These are phyloP conservation scores for Diuraphis noxia DNA, from an alignment of 1,140 invertebrate species.

Conservation along the genomic window DNA sequence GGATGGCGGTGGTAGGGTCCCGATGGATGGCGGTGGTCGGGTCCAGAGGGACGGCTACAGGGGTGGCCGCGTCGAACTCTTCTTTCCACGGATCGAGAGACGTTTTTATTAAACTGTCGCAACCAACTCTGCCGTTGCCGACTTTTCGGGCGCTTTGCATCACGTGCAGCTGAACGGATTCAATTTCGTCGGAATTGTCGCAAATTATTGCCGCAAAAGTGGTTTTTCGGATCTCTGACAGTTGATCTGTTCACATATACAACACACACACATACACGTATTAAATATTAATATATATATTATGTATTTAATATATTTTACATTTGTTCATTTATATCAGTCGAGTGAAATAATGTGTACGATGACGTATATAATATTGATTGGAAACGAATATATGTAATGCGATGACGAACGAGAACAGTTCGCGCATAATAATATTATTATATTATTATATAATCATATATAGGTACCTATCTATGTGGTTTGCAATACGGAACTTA, in stretches of 20 bases:
- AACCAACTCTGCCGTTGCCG: constrained; percentile 25
- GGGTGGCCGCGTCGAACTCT: not conserved
- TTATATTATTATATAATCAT: not conserved
- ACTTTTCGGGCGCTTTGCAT: constrained; percentile 65
- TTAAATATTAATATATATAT: not conserved
- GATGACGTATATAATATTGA: not conserved
- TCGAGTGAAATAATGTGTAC: not conserved
- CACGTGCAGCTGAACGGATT: constrained; percentile 73
- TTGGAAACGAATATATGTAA: not conserved
- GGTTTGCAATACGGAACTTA: not conserved
- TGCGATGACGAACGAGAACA: not conserved
- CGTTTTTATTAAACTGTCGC: constrained; percentile 49
- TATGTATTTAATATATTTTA: not conserved
- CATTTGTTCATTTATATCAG: not conserved
- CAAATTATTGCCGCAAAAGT: constrained; percentile 85
- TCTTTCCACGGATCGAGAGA: constrained; percentile 42
- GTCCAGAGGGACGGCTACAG: not conserved
- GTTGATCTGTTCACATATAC: constrained; percentile 65
- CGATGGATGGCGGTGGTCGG: no score
- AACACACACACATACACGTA: not conserved
- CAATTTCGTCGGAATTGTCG: constrained; percentile 79
- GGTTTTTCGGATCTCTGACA: constrained; percentile 81
- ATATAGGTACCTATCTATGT: not conserved
- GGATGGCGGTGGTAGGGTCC: not conserved
- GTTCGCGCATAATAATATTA: not conserved